These are phyloP conservation scores for Blomia tropicalis DNA, from an alignment of 2,888 invertebrate genomes.

Conservation along the genomic window DNA sequence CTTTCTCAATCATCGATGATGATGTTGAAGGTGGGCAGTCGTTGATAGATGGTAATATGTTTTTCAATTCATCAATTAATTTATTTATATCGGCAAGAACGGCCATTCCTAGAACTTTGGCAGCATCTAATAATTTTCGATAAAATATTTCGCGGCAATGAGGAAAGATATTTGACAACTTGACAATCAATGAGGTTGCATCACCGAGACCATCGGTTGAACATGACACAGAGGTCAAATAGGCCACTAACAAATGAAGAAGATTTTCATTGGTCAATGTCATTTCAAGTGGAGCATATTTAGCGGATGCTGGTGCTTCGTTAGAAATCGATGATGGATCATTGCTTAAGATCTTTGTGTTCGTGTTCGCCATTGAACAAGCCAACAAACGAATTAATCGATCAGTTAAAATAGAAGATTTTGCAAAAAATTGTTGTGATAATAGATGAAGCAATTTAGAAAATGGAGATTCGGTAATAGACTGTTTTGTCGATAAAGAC, in stretches of 20 bases:
- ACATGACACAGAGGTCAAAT: constrained; percentile 58
- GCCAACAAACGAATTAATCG: neutral
- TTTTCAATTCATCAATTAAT: neutral
- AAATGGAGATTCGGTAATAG: constrained; percentile 10
- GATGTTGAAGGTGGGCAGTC: too few species aligned
- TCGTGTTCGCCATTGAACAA: neutral
- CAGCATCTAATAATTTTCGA: neutral
- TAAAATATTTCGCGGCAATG: constrained; percentile 1
- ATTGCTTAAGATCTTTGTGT: neutral
- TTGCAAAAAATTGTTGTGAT: neutral
- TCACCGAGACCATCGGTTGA: constrained; percentile 70
- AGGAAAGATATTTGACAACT: constrained; percentile 49
- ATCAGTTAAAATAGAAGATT: neutral
- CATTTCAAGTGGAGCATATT: neutral
- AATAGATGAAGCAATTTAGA: neutral
- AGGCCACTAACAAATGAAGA: neutral
- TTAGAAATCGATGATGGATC: neutral
- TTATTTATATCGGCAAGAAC: neutral
- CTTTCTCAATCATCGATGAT: neutral
- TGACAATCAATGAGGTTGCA: constrained; percentile 57
- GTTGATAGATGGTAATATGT: too few species aligned
- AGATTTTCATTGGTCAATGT: neutral
- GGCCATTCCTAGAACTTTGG: neutral
- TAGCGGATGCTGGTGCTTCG: neutral
- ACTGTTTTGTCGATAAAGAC: neutral